These are phyloP conservation scores for Tinamus major DNA, from an alignment of 2,797 vertebrate genomes.

Conservation along the genomic window DNA sequence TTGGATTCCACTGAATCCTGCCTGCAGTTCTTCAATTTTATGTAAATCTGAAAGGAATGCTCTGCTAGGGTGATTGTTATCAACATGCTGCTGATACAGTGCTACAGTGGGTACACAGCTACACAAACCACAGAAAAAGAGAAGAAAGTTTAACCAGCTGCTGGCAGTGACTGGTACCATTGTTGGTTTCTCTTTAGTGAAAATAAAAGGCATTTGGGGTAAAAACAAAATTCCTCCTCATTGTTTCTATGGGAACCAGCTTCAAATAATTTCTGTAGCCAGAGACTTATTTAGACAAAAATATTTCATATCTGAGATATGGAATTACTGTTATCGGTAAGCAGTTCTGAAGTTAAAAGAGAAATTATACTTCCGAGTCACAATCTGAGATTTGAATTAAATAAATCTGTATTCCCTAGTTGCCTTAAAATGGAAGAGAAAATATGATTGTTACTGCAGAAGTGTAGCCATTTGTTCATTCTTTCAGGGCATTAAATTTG, in stretches of 20 bases:
- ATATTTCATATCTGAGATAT: neutral
- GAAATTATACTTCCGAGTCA: neutral
- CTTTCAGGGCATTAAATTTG: neutral
- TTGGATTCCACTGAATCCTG: neutral
- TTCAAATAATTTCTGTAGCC: neutral
- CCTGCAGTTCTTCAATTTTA: neutral
- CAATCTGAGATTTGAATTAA: neutral
- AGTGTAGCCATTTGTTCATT: neutral
- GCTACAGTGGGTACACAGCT: neutral
- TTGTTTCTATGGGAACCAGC: constrained; percentile 45
- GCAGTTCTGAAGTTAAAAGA: neutral
- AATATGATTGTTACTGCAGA: neutral
- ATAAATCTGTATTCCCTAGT: neutral
- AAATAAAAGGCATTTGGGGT: neutral
- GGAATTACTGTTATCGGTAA: neutral
- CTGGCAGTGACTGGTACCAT: neutral
- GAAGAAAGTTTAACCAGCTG: neutral
- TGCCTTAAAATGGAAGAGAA: neutral
- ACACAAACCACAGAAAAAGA: accelerated
- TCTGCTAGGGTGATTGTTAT: neutral
- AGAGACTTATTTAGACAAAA: constrained; percentile 9
- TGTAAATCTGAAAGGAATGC: neutral
- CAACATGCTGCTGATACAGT: neutral
- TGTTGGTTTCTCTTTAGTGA: neutral
- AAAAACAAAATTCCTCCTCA: neutral